Base-by-base conservation (phyloP, 2,113 vertebrate genomes). In the Psittacus erithacus region DNA sequence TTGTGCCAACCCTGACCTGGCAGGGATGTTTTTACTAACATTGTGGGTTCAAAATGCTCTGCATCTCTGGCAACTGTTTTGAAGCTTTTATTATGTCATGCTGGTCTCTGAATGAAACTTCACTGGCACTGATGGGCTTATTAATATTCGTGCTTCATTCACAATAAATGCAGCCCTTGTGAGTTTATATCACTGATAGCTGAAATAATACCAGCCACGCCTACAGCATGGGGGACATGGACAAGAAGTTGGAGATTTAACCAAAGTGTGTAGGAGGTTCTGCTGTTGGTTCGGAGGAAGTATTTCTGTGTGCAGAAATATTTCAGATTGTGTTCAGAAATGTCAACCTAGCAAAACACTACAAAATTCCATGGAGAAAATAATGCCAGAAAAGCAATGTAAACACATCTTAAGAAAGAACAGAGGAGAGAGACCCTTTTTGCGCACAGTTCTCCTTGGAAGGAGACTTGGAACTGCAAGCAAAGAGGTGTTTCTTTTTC, bases 91-190 rank as follows among this genome's bases (percentile, higher is more conserved):
- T 75, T 49, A 57, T 46, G 18, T 82, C 55, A 53, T 64, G 33
- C 76, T 93, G 77, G 47, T 81, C 68, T 64, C 35, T 92, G 69
- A 92, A 71, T 76, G 52, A 95, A 83, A 92, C 25, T 43, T 71
- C 35, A 50, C 15, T 78, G 82, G 88, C 59, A 33, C 29, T 86
- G 65, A 55, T 69, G 57, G 16, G 10, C 19, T 49, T 71, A 53
- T 59, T 92, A 86, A 71, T 29, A 68, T 78, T 88, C 39, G 44
- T n/a, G 16, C 18, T 90, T 86, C 35, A 35, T 82, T 96, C 65
- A 62, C 60, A 78, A 59, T 88, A 76, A 86, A 69, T 38, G 77
- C 41, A 93, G 43, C 39, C 33, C 27, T 82, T 17, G 5, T 67
- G 57, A 39, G 28, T 65, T 82, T 80, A 3, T 62, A 3, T 60